These are phyloP conservation scores for Leptobrachium leishanense DNA, from an alignment of 2,113 vertebrate genomes.

Conservation along the genomic window DNA sequence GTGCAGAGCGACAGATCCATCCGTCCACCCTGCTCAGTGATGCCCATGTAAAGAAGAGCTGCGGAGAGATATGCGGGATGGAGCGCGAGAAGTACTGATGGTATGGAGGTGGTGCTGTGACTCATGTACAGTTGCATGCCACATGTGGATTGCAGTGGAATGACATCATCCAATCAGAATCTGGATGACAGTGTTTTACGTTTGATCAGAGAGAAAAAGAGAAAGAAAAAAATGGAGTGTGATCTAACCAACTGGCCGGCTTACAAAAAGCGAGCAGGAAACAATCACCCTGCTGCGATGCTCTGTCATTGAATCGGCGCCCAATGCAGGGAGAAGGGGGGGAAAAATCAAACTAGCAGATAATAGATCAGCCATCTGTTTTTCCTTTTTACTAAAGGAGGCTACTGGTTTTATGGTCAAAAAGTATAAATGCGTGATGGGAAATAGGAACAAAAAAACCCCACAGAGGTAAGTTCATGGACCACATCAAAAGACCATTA, in stretches of 20 bases:
- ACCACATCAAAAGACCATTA: no score
- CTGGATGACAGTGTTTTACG: conserved; percentile 35
- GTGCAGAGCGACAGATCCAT: not conserved
- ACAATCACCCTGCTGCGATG: not conserved
- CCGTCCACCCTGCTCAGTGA: no score
- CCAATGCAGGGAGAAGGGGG: not conserved
- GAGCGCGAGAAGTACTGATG: conserved; percentile 13
- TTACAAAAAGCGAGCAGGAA: conserved; percentile 1
- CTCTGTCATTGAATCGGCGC: not conserved
- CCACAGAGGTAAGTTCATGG: no score
- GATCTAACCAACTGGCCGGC: conserved; percentile 15
- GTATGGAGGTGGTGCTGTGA: conserved; percentile 32
- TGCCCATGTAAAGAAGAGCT: conserved; percentile 11
- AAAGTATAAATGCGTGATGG: no score
- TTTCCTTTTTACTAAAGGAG: no score
- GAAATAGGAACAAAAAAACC: no score
- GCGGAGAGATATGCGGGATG: not conserved
- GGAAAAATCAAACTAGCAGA: not conserved
- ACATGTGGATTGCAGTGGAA: conserved; percentile 34
- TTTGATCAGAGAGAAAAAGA: not conserved
- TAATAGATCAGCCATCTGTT: no score
- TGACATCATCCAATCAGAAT: conserved; percentile 40
- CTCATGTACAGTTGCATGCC: conserved; percentile 23
- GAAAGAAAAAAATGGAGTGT: not conserved
- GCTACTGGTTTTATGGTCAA: no score